These are phyloP conservation scores for Zygothrica quintamaculata DNA, from an alignment of 2,888 invertebrate genomes.

Conservation along the genomic window DNA sequence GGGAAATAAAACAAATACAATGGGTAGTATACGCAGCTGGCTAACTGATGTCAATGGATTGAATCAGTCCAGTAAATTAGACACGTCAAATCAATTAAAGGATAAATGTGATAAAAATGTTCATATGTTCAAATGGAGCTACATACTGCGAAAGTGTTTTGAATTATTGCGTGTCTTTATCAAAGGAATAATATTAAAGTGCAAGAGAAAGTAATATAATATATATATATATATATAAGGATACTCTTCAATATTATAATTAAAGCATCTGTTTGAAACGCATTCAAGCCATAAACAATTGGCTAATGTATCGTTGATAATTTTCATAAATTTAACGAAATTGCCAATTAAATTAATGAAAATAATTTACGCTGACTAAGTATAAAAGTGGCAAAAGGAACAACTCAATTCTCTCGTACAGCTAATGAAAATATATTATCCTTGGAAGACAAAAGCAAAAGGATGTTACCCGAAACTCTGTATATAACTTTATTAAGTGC, in stretches of 20 bases:
- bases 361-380: conserved; percentile 68
- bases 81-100: not conserved
- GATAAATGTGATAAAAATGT: conserved; percentile 6
- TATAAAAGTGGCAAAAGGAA: conserved; percentile 43
- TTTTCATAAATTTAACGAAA: conserved; percentile 57
- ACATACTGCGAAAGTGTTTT: conserved; percentile 11
- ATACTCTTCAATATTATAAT: no score
- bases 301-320: conserved; percentile 45
- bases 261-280: conserved; percentile 57
- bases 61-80: not conserved
- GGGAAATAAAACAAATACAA: conserved; percentile 15
- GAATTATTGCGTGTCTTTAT: conserved; percentile 8
- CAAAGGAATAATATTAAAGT: conserved; percentile 1
- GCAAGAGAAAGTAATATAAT: not conserved
- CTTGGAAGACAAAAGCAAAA: conserved; percentile 21
- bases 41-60: conserved; percentile 17
- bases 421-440: conserved; percentile 73
- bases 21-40: conserved; percentile 50
- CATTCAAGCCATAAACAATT: conserved; percentile 35
- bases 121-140: conserved; percentile 6
- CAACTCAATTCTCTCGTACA: conserved; percentile 58
- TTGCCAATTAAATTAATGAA: conserved; percentile 75
- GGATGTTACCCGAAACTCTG: conserved; percentile 6
- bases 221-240: no score
- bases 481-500: conserved; percentile 72